phyloP scores from a whole-genome alignment of 2,888 invertebrate genomes.

The Hyalella azteca region DNA sequence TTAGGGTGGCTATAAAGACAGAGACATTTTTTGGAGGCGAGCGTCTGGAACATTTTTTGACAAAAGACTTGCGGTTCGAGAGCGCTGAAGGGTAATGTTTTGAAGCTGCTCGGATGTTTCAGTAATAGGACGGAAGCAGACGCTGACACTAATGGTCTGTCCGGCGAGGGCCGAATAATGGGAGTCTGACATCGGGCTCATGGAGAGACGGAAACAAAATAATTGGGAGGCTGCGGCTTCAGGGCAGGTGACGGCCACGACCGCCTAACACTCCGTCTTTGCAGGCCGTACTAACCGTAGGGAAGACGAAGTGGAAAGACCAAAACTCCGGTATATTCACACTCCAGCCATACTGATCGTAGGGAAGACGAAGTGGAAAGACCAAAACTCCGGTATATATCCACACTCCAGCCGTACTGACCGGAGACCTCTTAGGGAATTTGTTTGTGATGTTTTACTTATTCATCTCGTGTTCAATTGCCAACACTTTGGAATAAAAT shows the following conservation, averaged over 20 bases:
- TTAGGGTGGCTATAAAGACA: not conserved
- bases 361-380: no score
- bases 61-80: not conserved
- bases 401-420: no score
- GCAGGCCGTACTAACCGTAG: no score
- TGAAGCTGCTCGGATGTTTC: conserved; percentile 1
- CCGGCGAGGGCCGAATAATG: conserved; percentile 18
- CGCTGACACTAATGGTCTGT: conserved; percentile 37
- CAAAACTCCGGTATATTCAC: no score
- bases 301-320: no score
- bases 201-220: conserved; percentile 2
- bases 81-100: conserved; percentile 15
- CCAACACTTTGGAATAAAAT: no score
- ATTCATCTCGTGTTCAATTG: no score
- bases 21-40: not conserved
- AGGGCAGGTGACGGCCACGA: not conserved
- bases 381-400: no score
- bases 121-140: conserved; percentile 12
- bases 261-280: not conserved
- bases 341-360: no score
- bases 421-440: no score
- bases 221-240: conserved; percentile 31
- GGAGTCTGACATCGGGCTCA: not conserved
- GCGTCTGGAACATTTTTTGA: not conserved
- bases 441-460: no score